Base-by-base conservation (phyloP, 1,140 invertebrate genomes). In the Mya arenaria region DNA sequence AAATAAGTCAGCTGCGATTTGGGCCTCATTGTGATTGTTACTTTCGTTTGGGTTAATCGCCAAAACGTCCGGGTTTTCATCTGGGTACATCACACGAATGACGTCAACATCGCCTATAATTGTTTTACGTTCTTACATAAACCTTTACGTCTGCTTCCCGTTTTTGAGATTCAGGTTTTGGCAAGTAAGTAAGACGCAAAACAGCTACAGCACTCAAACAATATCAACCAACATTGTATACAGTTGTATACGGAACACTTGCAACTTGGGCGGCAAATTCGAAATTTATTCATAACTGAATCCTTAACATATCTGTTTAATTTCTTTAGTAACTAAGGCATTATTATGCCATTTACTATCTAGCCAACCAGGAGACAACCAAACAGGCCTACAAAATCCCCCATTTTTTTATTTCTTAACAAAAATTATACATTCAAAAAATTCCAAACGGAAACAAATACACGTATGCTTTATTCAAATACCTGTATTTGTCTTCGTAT, bases 391-490 rank as follows among this genome's bases (percentile, higher is more conserved):
- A 83, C 28, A 71, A 10, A 8, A 83, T 83, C 15, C 81, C 81
- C 72, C 72, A 83, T 17, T 44, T 37, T 25, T 66, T 68, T 8
- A 34, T 60, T 19, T 60, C 65, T 36, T 78, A 48, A 30, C 78
- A 83, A 23, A 83, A 83, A 62, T 83, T 62, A 66, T 87, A 84
- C 19, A 84, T 23, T 23, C 84, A 83, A 28, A 83, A 69, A 32
- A 85, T 60, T 48, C 74, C 74, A 37, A 80, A 71, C 23, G 77
- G 77, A 44, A 80, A 80, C 77, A 69, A 73, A 28, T 63, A 82
- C 4, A 82, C 30, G 30, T 82, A 82, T 2, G 80, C 80, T 41
- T 82, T 71, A 62, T 82, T 71, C 36, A 71, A 39, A 62, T 82
- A 82, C 34, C 74, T 82, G 25, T 74, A 66, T 37, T 80, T 73